Conservation (phyloP, 2,888 invertebrate genomes). For the Apodemia mormo region DNA sequence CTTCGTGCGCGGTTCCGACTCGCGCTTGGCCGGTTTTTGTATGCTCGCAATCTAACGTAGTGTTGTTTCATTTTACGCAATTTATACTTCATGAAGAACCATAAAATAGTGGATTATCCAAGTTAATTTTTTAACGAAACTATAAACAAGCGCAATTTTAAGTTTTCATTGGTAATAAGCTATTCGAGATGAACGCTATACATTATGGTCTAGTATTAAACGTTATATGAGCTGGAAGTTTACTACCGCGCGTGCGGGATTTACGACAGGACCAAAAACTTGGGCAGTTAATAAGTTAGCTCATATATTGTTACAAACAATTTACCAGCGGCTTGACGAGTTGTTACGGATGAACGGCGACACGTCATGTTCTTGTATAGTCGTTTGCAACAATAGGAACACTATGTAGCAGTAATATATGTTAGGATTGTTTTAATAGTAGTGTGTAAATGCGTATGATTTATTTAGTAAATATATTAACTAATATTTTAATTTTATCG, state of each 20-base stretch:
- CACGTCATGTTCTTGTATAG: slow-evolving; percentile 20
- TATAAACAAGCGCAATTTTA: background rate
- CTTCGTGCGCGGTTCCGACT: no score
- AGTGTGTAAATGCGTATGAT: no score
- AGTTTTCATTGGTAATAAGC: slow-evolving; percentile 2
- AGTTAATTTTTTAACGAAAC: background rate
- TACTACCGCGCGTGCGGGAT: slow-evolving; percentile 32
- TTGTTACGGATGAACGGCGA: slow-evolving; percentile 10
- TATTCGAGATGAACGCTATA: slow-evolving; percentile 12
- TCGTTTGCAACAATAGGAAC: background rate
- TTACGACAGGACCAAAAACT: slow-evolving; percentile 41
- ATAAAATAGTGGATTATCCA: no score
- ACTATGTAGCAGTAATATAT: no score
- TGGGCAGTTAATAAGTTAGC: slow-evolving; percentile 42
- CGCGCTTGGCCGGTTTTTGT: no score
- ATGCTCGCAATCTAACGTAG: no score
- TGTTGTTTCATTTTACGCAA: no score
- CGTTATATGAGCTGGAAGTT: slow-evolving; percentile 11
- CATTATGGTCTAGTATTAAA: slow-evolving; percentile 11
- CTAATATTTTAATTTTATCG: no score
- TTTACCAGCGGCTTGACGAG: slow-evolving; percentile 28
- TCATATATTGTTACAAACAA: slow-evolving; percentile 35
- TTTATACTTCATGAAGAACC: no score
- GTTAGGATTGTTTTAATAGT: no score
- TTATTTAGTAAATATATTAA: no score